A percentile compares a stretch with the other conserved stretches of the same genome.
These are phyloP conservation scores for Phytoseiulus persimilis DNA, from an alignment of 2,888 invertebrate genomes.

Conservation along the genomic window DNA sequence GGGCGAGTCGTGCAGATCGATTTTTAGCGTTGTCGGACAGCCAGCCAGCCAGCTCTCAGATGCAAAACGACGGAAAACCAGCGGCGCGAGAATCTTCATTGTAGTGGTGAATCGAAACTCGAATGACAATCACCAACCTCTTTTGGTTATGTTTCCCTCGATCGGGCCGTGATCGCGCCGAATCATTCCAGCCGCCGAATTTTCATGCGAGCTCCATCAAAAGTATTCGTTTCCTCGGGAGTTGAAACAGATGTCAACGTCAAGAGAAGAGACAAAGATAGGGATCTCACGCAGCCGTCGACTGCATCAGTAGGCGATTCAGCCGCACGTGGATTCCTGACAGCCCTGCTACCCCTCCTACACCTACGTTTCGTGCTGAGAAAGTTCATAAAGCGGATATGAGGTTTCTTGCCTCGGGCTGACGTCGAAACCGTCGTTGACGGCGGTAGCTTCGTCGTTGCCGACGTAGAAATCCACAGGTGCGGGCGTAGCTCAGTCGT, in stretches of 20 bases:
- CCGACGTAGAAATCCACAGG: background rate
- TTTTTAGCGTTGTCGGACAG: no score
- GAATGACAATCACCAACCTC: no score
- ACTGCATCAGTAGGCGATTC: background rate
- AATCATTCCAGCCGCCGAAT: no score
- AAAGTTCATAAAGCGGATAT: background rate
- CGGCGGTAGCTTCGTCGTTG: background rate
- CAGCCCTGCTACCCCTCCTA: background rate
- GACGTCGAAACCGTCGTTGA: background rate
- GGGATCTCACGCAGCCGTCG: background rate
- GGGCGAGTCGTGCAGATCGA: no score
- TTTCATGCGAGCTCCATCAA: no score
- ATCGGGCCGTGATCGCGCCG: no score
- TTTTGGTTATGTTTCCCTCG: no score
- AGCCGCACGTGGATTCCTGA: background rate
- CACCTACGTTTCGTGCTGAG: constrained; percentile 5
- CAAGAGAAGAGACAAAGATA: background rate
- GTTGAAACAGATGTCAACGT: background rate
- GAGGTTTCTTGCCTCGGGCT: background rate
- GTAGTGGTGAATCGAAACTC: no score
- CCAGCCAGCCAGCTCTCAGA: no score
- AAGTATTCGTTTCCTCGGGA: background rate
- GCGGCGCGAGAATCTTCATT: no score
- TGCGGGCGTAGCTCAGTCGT: constrained; percentile 5
- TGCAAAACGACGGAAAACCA: no score